Percentiles rank a stretch among this genome's conserved stretches.
Evolutionary conservation across 2,113 vertebrate genomes (phyloP).

Genomic region (Ginglymostoma cirratum): DNA sequence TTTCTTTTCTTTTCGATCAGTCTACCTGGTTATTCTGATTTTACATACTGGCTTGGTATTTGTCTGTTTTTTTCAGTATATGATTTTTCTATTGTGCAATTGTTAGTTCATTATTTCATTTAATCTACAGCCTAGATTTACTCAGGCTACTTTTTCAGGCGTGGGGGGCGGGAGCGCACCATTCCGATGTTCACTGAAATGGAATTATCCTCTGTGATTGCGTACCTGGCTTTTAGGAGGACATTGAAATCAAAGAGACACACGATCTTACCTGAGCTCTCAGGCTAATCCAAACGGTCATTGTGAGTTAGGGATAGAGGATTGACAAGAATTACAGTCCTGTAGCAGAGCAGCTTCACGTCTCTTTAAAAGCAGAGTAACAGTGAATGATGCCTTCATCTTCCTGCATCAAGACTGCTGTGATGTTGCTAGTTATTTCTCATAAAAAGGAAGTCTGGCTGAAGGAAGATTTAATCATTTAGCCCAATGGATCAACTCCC

Average conservation of each 20-base stretch:
- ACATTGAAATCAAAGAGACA: background rate
- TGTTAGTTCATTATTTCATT: background rate
- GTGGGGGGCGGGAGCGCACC: background rate
- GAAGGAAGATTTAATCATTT: background rate
- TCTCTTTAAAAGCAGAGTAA: background rate
- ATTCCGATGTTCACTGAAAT: background rate
- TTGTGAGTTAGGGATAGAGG: background rate
- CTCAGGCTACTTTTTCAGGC: too few species aligned
- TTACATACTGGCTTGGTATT: background rate
- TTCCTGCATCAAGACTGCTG: background rate
- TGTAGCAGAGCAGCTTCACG: background rate
- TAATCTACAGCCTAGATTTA: background rate
- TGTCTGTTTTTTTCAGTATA: background rate
- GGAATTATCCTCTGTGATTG: slow-evolving; percentile 3
- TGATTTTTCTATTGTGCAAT: background rate
- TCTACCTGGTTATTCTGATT: slow-evolving; percentile 19
- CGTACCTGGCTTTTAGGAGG: background rate
- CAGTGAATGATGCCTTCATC: background rate
- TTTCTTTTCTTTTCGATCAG: slow-evolving; percentile 1
- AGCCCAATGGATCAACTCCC: background rate
- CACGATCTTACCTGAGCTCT: background rate
- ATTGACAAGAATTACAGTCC: background rate
- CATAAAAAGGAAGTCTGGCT: background rate
- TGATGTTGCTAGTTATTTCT: background rate
- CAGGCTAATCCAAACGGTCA: background rate